Evolutionary conservation across 2,888 invertebrate species (phyloP), one percentile per base, ranked within the genome.

Genomic region (Diabrotica balteata): DNA sequence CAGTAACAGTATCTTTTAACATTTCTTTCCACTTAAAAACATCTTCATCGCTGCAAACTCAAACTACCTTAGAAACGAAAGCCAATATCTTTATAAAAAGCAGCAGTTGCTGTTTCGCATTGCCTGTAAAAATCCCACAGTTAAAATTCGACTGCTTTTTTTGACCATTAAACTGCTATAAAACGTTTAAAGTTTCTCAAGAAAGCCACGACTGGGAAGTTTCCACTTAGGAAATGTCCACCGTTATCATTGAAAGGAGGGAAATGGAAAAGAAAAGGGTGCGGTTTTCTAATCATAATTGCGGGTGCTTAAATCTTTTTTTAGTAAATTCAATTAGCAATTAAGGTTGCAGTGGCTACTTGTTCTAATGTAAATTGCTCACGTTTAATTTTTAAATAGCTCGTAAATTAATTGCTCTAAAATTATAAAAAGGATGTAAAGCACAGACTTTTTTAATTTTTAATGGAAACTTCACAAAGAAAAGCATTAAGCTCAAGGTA

Each of bases 161-260:
- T 68, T 70, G 70, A 73, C 73, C 73, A 73, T 73, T 73, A 73
- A 73, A 71, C 73, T 68, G 65, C 73, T 66, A 71, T 72, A 73
- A 73, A 75, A 74, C 74, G 74, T 78, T 75, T 65, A 73, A 75
- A 75, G 72, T 76, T 76, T 72, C 70, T 67, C 66, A 71, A 70
- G 73, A 75, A 73, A 73, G 69, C 75, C 72, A 68, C 72, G 67
- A 70, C 70, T 74, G 69, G 63, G 66, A 76, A 75, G 72, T 75
- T 75, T 72, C 71, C 75, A 75, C 74, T 75, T 72, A 72, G 72
- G 69, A 70, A 74, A 73, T 70, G 72, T 71, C 71, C 72, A 72
- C 73, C 72, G 73, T 72, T 73, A 70, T 71, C 73, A 70, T 70
- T 63, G 58, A 68, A 64, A 67, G n/a, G 62, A 70, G 70, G 71